Percentiles rank a stretch among this genome's conserved stretches.
phyloP scores from a whole-genome alignment of 2,888 invertebrate species.

The Chymomyza amoena region DNA sequence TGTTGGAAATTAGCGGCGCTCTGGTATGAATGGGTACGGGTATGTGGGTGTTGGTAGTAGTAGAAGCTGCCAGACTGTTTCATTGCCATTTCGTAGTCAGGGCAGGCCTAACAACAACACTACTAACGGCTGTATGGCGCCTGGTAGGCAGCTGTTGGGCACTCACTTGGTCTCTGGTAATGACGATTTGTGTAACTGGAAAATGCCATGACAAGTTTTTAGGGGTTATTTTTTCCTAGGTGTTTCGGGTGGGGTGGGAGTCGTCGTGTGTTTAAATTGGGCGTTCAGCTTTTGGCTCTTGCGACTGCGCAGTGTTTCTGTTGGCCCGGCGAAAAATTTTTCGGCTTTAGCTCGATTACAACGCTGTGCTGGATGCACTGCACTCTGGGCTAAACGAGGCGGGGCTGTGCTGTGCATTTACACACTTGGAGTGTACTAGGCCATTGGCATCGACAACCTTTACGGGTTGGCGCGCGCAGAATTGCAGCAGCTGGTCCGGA shows the following conservation, averaged over 20 bases:
- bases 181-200: constrained; percentile 43
- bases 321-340: constrained; percentile 49
- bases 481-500: constrained; percentile 44
- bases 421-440: constrained; percentile 61
- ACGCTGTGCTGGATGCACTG: constrained; percentile 30
- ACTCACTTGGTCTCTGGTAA: constrained; percentile 15
- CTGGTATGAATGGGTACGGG: not conserved
- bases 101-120: constrained; percentile 17
- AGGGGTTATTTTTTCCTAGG: not conserved
- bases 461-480: constrained; percentile 25
- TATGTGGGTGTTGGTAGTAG: not conserved
- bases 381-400: not conserved
- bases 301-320: constrained; percentile 58
- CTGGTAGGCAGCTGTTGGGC: constrained; percentile 65
- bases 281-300: constrained; percentile 57
- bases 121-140: constrained; percentile 47
- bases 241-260: not conserved
- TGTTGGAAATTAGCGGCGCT: constrained; percentile 41
- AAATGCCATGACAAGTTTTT: not conserved
- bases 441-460: constrained; percentile 56
- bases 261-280: constrained; percentile 42
- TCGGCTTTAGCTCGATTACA: constrained; percentile 28
- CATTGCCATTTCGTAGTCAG: constrained; percentile 58
- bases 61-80: constrained; percentile 39
- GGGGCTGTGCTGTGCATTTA: not conserved